phyloP scores from a whole-genome alignment of 2,113 vertebrate species.

The Murina feae region DNA sequence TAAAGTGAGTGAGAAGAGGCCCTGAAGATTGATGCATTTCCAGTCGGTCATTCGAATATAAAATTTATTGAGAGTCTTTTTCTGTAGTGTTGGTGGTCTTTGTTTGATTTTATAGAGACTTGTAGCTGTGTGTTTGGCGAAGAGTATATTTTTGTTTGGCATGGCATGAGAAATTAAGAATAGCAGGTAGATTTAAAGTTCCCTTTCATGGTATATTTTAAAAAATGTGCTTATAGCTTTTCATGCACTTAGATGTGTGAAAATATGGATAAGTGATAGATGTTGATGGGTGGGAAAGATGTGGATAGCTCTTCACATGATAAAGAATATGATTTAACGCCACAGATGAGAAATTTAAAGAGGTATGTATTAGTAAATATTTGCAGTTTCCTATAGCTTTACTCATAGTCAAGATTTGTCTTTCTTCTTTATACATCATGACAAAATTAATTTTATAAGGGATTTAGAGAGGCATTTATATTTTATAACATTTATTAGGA shows the following conservation, averaged over 20 bases:
- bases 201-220: background rate
- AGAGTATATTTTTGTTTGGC: background rate
- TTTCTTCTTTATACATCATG: background rate
- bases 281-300: background rate
- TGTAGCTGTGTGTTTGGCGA: background rate
- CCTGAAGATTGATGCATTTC: fast-evolving
- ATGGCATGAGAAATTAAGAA: background rate
- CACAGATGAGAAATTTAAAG: background rate
- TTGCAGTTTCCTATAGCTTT: background rate
- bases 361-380: background rate
- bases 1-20: background rate
- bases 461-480: background rate
- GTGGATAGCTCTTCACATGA: background rate
- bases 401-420: background rate
- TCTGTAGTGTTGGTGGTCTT: background rate
- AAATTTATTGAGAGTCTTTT: background rate
- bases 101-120: background rate
- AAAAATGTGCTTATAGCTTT: background rate
- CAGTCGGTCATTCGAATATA: fast-evolving
- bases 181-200: background rate
- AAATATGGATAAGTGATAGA: fast-evolving
- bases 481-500: background rate
- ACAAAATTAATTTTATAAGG: conserved; percentile 22
- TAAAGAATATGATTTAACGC: background rate
- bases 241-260: background rate